Base-by-base conservation (phyloP, 2,888 invertebrate genomes). In the Disparrhopalites patrizii region DNA sequence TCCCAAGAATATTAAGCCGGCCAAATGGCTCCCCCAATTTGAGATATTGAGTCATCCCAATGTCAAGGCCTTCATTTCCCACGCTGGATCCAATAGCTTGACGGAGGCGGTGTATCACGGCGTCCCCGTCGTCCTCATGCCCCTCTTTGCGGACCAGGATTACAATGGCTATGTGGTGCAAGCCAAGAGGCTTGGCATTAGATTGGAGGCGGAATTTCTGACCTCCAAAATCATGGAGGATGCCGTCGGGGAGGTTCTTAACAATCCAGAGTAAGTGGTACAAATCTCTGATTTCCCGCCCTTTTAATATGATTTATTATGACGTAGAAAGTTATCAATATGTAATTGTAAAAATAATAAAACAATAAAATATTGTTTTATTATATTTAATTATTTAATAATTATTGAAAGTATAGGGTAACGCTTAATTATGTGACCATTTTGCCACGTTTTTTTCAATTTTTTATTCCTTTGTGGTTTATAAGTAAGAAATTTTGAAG, bases 11-110 rank as follows among this genome's bases (percentile, higher is more conserved):
- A 31, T 61, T 4, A 61, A 50, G 31, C 31, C 47, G 3, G 28
- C 61, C 3, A 27, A 43, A 10, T 61, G 61, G 61, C 18, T 61
- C 2, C 61, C 61, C 7, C 61, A 61, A 31, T 61, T 61, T 50
- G 61, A 61, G 23, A 61, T 61, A 20, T 23, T 61, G 4, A 28
- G 61, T 61, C 61, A 50, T 31, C 43, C 43, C 2, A 61, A 61
- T 28, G 20, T 61, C 2, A 61, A 50, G 20, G 61, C 50, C 4
- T 61, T 61, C 23, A 61, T 61, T 31, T 61, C 61, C 31, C 61
- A 61, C 33, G 61, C 50, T 27, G 61, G 61, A 43, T 25, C 23
- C 13, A 61, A 61, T 33, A 47, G 61, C 31, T 50, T 61, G 30
- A 61, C 47, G 47, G 55, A 55, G 31, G 55, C 55, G 3, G 27